Evolutionary conservation across 2,113 vertebrate species (phyloP), one percentile per base, ranked within the genome.

Genomic region (Pipa parva): DNA sequence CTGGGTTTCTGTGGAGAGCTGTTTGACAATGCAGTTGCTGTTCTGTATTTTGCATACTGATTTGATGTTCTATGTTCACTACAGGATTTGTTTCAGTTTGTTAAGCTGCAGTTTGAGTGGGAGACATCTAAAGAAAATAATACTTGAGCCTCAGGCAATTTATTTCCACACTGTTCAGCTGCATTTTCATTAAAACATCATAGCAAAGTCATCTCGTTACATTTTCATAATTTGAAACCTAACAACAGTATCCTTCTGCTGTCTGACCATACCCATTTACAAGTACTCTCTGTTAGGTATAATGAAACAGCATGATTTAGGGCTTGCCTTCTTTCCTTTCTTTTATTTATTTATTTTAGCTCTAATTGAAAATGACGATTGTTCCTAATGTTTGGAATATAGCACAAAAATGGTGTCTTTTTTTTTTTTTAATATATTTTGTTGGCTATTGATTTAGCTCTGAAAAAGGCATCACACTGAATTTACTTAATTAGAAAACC

Each of bases 41-140:
- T 58, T 46, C 10, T 58, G 7, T 24, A 31, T 39, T 31, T 46
- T 58, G 27, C 24, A 48, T 56, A 26, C n/a, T 54, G 48, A 29
- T 20, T 52, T 45, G 22, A 31, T 69, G 57, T 60, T 57, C 39
- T 48, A 60, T 60, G 42, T 33, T 21, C 57, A 60, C 66, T 61
- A 70, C 51, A 70, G 66, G 66, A 70, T 70, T 70, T 70, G 66
- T 70, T 70, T 70, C 58, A 52, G 31, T 70, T 70, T 70, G 66
- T 61, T 70, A 70, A 70, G 66, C 66, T 54, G 58, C 28, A 54
- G 57, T n/a, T 54, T 70, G 66, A 70, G 48, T 33, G 46, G 57
- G 45, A 45, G 58, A 70, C 66, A 70, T 70, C 57, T 61, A 68
- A 70, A 70, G 66, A 7, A 52, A 70, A 70, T 70, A 61, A 45